A percentile compares a stretch with the other conserved stretches of the same genome.
These are phyloP conservation scores for human (Homo sapiens) DNA, from an alignment of 2,113 vertebrate genomes.

Conservation along the genomic window GRCh38 chr3:88704501-88705000, in stretches of 20 bases:
- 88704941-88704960: slow-evolving; percentile 12
- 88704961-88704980: not conserved
- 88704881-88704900: slow-evolving; percentile 32
- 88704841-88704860: slow-evolving; percentile 59
- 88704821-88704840: slow-evolving; percentile 65
- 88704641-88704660: slow-evolving; percentile 76
- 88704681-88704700: slow-evolving; percentile 75
- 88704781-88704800: slow-evolving; percentile 79
- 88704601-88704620: slow-evolving; percentile 58
- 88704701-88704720: slow-evolving; percentile 81
- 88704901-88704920: slow-evolving; percentile 50
- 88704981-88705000: not conserved
- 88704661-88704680: slow-evolving; percentile 74
- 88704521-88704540: slow-evolving; percentile 61
- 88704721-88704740: slow-evolving; percentile 82
- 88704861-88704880: slow-evolving; percentile 38
- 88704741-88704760: slow-evolving; percentile 77
- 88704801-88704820: slow-evolving; percentile 75
- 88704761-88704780: slow-evolving; percentile 83
- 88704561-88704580: slow-evolving; percentile 65
- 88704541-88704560: slow-evolving; percentile 53
- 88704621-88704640: slow-evolving; percentile 66
- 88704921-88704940: slow-evolving; percentile 16
- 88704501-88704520: slow-evolving; percentile 50
- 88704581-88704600: slow-evolving; percentile 68